Base-by-base conservation (phyloP, 2,797 vertebrate species). In the Erpetoichthys calabaricus region DNA sequence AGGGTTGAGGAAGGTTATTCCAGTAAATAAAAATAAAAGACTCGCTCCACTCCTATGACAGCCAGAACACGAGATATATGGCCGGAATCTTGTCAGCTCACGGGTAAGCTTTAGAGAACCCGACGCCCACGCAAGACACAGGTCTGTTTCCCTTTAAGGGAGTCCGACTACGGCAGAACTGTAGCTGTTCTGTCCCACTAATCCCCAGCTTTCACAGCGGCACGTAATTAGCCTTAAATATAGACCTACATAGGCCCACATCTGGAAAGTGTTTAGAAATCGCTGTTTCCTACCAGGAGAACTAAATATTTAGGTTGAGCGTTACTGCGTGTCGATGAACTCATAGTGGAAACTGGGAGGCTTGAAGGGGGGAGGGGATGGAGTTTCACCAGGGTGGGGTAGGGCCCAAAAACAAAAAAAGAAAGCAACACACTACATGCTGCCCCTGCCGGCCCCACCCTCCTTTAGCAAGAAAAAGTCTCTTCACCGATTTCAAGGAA, bases 271-370 rank as follows among this genome's bases (percentile, higher is more conserved):
- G 83, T 88, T 88, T 86, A 72, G 82, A 79, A 78, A 86, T 83
- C 73, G 84, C 85, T 84, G 84, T 85, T 85, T 87, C 84, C 86
- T 84, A 86, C 85, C 81, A 86, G 73, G 81, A 84, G 80, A 74
- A 78, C 86, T 87, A 88, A 86, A 86, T 88, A 87, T 88, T 88
- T 87, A 86, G 83, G 82, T 87, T 86, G 77, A 83, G 81, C 82
- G 81, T 87, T 81, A 80, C 81, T 82, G 84, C 75, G 74, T 83
- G 83, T 83, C 80, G 84, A 84, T 82, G 83, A 84, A 85, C 82
- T 78, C 76, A 71, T 75, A 7, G 7, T 7, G 47, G n/a, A n/a
- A 49, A n/a, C 47, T 7, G 47, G n/a, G 78, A 84, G 73, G 73
- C 76, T 76, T 68, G 70, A 70, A 59, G 64, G 71, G 75, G 44